Evolutionary conservation across 1,140 invertebrate species (phyloP).

Genomic region (Drosophila paulistorum): DNA sequence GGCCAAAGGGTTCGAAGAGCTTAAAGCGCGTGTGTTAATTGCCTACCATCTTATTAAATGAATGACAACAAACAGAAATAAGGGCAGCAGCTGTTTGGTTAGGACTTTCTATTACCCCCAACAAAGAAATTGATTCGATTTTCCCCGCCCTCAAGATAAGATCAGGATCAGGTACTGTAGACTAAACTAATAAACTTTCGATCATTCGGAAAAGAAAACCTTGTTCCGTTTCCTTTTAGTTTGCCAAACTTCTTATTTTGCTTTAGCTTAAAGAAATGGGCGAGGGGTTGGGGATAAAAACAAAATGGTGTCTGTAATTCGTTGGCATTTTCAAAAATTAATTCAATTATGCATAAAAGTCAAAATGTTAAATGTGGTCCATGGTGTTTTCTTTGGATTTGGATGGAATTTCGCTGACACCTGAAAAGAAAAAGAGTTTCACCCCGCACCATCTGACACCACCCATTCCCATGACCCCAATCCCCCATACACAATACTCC

Average conservation of each 20-base stretch:
- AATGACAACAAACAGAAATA: background rate
- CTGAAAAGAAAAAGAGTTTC: slow-evolving; percentile 46
- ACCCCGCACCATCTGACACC: background rate
- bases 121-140: too few species aligned
- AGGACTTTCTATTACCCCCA: background rate
- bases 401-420: slow-evolving; percentile 63
- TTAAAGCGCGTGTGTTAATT: slow-evolving; percentile 44
- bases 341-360: slow-evolving; percentile 67
- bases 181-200: background rate
- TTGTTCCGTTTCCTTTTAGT: too few species aligned
- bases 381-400: slow-evolving; percentile 37
- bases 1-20: background rate
- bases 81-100: slow-evolving; percentile 10
- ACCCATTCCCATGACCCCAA: background rate
- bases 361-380: slow-evolving; percentile 54
- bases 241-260: too few species aligned
- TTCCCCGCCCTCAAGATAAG: background rate
- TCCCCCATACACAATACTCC: background rate
- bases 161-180: background rate
- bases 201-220: too few species aligned
- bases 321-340: slow-evolving; percentile 53
- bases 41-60: background rate
- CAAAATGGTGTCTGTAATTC: slow-evolving; percentile 13
- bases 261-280: slow-evolving; percentile 6
- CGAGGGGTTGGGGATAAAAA: too few species aligned